Conservation (phyloP, 2,888 invertebrate species). For the Kuschelorhynchus macadamiae region DNA sequence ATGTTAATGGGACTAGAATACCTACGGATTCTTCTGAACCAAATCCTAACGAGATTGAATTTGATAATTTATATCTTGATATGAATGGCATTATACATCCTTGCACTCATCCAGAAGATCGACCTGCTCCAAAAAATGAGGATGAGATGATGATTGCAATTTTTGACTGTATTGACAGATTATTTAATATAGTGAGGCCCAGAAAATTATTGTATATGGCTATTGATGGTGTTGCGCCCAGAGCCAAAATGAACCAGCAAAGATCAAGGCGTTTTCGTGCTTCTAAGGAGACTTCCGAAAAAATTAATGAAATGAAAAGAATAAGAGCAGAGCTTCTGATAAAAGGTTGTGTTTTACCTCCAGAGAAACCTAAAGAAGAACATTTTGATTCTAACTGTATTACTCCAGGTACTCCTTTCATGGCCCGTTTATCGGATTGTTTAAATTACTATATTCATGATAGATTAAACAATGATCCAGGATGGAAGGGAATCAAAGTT, state of each 20-base stretch:
- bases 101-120: constrained; percentile 99
- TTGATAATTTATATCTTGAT: constrained; percentile 85
- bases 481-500: constrained; percentile 91
- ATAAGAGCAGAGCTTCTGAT: constrained; percentile 81
- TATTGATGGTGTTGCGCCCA: constrained; percentile 98
- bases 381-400: constrained; percentile 99
- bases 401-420: constrained; percentile 99
- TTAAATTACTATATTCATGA: constrained; percentile 92
- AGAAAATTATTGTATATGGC: constrained; percentile 98
- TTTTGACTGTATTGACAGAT: constrained; percentile 97
- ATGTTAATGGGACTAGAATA: constrained; percentile 82
- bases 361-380: constrained; percentile 90
- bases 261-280: constrained; percentile 96
- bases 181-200: constrained; percentile 94
- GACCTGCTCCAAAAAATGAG: constrained; percentile 96
- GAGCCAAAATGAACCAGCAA: constrained; percentile 99
- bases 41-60: constrained; percentile 97
- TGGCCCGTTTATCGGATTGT: constrained; percentile 90
- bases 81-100: constrained; percentile 97
- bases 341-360: constrained; percentile 82
- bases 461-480: constrained; percentile 91
- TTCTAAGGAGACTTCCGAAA: constrained; percentile 94
- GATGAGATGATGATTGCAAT: constrained; percentile 99
- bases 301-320: constrained; percentile 86
- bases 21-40: constrained; percentile 87